These are phyloP conservation scores for Aporophyla lueneburgensis DNA, from an alignment of 2,888 invertebrate genomes.

Conservation along the genomic window DNA sequence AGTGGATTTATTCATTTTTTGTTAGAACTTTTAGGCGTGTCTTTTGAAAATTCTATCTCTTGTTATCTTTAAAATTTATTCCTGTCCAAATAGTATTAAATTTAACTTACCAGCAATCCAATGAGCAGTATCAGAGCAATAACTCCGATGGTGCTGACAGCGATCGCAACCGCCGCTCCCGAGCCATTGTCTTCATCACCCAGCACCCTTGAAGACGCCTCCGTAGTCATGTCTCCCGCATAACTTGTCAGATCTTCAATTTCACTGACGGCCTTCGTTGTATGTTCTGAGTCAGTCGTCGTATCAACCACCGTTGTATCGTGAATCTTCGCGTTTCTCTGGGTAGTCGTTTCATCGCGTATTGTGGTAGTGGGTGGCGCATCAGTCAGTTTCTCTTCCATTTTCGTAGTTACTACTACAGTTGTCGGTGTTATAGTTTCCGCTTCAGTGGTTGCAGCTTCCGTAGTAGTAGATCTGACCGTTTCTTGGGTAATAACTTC, in stretches of 20 bases:
- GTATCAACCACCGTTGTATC: conserved; percentile 73
- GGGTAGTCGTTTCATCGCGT: conserved; percentile 66
- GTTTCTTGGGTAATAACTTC: conserved; percentile 77
- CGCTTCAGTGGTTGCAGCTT: conserved; percentile 41
- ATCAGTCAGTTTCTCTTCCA: conserved; percentile 37
- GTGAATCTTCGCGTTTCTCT: conserved; percentile 69
- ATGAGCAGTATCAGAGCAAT: conserved; percentile 94
- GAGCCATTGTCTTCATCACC: conserved; percentile 87
- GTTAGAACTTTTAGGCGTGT: not conserved
- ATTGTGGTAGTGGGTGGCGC: conserved; percentile 33
- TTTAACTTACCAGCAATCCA: conserved; percentile 92
- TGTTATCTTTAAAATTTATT: too few relatives aligned
- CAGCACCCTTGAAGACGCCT: conserved; percentile 77
- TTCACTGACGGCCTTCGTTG: conserved; percentile 76
- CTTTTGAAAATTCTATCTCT: not conserved
- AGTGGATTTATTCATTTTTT: not conserved
- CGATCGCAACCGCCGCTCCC: conserved; percentile 95
- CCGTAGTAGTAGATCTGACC: conserved; percentile 60
- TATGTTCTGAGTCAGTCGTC: conserved; percentile 71
- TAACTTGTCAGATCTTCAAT: conserved; percentile 79
- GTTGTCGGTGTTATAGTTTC: conserved; percentile 46
- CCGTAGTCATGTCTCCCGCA: conserved; percentile 81
- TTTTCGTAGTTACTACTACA: conserved; percentile 30
- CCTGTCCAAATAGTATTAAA: not conserved
- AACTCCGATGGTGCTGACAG: conserved; percentile 95